Evolutionary conservation across 2,888 invertebrate species (phyloP).

Genomic region (Macrosoma leucophasiata): DNA sequence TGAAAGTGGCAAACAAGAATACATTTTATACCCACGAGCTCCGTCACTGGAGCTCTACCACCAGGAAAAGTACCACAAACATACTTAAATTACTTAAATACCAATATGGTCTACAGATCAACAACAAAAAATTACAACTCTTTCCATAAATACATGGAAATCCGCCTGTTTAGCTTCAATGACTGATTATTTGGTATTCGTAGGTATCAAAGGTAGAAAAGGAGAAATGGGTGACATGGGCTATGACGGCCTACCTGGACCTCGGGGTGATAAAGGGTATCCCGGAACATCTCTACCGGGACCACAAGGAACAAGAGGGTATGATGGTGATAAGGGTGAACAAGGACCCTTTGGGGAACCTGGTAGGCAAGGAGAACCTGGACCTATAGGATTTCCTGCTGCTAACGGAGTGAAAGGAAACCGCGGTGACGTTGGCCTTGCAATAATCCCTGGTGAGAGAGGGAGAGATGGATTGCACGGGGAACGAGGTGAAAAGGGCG

Average conservation of each 20-base stretch:
- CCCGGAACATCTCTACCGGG: constrained; percentile 53
- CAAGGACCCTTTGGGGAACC: constrained; percentile 77
- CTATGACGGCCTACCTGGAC: constrained; percentile 47
- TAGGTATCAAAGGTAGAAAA: constrained; percentile 39
- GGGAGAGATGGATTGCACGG: constrained; percentile 55
- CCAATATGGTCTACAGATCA: too few species aligned
- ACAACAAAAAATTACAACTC: neutral
- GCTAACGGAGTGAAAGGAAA: constrained; percentile 69
- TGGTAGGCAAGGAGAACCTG: constrained; percentile 67
- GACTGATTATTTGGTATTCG: constrained; percentile 23
- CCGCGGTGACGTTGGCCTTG: constrained; percentile 64
- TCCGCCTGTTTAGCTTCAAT: constrained; percentile 27
- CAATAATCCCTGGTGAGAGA: constrained; percentile 57
- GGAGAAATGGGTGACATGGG: constrained; percentile 53
- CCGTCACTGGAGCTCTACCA: too few species aligned
- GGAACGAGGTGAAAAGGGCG: constrained; percentile 73
- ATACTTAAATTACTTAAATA: too few species aligned
- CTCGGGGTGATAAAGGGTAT: constrained; percentile 49
- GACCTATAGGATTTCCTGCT: constrained; percentile 80
- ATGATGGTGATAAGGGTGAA: constrained; percentile 79
- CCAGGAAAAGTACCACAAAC: too few species aligned
- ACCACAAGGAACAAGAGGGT: constrained; percentile 78
- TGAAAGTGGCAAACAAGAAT: too few species aligned
- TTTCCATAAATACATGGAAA: too few species aligned
- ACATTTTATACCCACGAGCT: too few species aligned